These are phyloP conservation scores for Cossypha heuglini DNA, from an alignment of 2,797 vertebrate species.

Conservation along the genomic window DNA sequence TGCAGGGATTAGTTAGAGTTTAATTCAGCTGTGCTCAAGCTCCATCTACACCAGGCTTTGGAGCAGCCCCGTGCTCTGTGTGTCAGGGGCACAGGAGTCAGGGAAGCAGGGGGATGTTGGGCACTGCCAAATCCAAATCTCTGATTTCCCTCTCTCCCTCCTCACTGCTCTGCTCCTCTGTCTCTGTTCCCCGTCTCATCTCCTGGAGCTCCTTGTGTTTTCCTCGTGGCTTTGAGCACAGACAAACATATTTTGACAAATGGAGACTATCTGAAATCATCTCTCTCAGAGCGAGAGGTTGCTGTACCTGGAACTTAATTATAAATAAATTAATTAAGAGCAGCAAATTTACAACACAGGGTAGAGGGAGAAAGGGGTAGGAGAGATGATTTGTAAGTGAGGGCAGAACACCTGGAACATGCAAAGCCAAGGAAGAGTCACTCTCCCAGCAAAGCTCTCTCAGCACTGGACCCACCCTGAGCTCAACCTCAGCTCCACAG, in stretches of 20 bases:
- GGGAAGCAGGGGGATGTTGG: background rate
- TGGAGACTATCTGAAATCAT: background rate
- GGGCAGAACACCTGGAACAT: rapidly evolving
- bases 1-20: background rate
- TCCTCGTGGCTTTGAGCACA: background rate
- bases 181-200: background rate
- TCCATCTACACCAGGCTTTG: background rate
- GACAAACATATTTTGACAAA: slow-evolving; percentile 40
- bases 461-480: background rate
- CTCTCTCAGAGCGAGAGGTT: background rate
- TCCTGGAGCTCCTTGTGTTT: background rate
- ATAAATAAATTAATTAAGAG: slow-evolving; percentile 46
- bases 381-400: background rate
- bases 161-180: background rate
- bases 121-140: background rate
- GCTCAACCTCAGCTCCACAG: background rate
- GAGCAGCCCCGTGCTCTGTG: rapidly evolving
- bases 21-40: background rate
- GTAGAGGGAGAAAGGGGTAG: background rate
- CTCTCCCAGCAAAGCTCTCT: background rate
- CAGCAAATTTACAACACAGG: background rate
- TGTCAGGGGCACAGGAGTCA: rapidly evolving
- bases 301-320: slow-evolving; percentile 16
- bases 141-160: background rate
- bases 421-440: background rate